Evolutionary conservation across 2,797 vertebrate species (phyloP), one percentile per base, ranked within the genome.

Genomic region (Zalophus californianus): DNA sequence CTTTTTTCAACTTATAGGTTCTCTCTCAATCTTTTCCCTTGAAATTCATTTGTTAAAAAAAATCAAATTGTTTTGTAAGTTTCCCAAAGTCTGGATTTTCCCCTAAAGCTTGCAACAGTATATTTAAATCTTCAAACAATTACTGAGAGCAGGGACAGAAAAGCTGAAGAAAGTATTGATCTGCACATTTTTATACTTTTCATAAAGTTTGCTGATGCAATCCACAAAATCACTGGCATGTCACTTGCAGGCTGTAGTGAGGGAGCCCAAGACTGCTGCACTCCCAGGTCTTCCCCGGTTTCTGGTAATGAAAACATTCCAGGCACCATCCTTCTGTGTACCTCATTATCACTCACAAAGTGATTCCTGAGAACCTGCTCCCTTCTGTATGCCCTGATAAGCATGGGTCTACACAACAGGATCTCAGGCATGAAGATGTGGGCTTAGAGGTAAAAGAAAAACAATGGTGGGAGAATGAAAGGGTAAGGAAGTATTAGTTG

Each of bases 51-150:
- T 88, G 41, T 93, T 94, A 70, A 84, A 66, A 9, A 9, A n/a
- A 90, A 82, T 23, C 7, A 52, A 58, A 79, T n/a, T 60, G 13
- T 35, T 87, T 75, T 62, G 15, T 82, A 70, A 82, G 14, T 54
- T 94, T 93, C 16, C 52, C 77, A 75, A 83, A 50, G 83, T 92
- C 84, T 86, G 7, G 32, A 75, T 86, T 94, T 91, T 92, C n/a
- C 80, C 50, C 56, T 86, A 79, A 77, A 18, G 10, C 20, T 50
- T 87, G 29, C 38, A 64, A 92, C 52, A 64, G 11, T 14, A 77
- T 64, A 75, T 13, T 73, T 73, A 77, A 83, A 48, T 91, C 68
- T 86, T 77, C 62, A 89, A 86, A 72, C 16, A 77, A 50, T 75
- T 52, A 75, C 58, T 68, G 23, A 84, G 20, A 91, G 23, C 16